Percentiles rank a stretch among this genome's conserved stretches.
Conservation (phyloP, 1,140 invertebrate species). For the Zeugodacus cucurbitae region DNA sequence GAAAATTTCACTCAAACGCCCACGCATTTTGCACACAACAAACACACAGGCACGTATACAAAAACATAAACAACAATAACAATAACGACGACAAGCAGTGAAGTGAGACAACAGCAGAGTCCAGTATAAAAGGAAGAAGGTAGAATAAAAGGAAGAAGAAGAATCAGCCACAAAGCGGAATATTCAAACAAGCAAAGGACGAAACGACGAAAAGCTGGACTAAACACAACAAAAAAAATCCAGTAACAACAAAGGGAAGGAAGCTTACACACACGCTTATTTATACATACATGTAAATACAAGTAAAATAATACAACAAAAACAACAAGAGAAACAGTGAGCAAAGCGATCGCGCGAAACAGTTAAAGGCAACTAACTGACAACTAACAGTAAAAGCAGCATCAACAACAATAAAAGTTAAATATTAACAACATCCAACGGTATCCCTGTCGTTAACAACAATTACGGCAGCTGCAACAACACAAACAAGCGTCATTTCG, state of each 20-base stretch:
- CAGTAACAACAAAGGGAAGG: neutral
- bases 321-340: neutral
- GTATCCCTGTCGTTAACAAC: neutral
- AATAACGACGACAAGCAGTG: neutral
- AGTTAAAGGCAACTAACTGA: neutral
- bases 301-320: neutral
- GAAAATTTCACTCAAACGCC: constrained; percentile 12
- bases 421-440: no score
- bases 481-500: neutral
- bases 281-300: neutral
- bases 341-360: neutral
- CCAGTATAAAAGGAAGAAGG: neutral
- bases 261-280: neutral
- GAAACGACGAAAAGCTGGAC: neutral
- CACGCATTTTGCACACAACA: neutral
- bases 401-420: neutral
- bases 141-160: neutral
- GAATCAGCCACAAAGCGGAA: neutral
- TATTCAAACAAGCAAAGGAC: no score
- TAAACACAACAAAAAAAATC: neutral
- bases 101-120: neutral
- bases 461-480: neutral
- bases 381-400: neutral
- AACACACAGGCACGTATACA: neutral
- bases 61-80: neutral